Evolutionary conservation across 2,888 invertebrate genomes (phyloP).

Genomic region (Ectobius pallidus): DNA sequence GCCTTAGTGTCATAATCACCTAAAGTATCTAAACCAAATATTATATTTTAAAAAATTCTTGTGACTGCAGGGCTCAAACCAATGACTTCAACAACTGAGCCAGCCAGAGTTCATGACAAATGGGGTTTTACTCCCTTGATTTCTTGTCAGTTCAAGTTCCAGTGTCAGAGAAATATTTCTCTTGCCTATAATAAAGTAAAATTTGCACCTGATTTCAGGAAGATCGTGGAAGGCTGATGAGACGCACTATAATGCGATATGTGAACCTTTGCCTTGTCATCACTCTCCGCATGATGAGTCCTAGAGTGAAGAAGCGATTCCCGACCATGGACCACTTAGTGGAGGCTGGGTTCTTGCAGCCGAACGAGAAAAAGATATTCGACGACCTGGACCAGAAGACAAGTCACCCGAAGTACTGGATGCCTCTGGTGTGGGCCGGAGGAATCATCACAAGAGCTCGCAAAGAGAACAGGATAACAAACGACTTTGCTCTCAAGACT

Average conservation of each 20-base stretch:
- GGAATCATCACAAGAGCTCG: constrained; percentile 48
- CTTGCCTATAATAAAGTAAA: too few species aligned
- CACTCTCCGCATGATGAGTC: constrained; percentile 50
- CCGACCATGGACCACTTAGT: constrained; percentile 52
- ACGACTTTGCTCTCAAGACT: constrained; percentile 55
- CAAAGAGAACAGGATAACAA: constrained; percentile 49
- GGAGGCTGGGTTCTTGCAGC: constrained; percentile 51
- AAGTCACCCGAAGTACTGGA: constrained; percentile 51
- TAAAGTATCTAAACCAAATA: too few species aligned
- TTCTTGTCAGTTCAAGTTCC: too few species aligned
- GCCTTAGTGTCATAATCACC: too few species aligned
- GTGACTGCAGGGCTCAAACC: too few species aligned
- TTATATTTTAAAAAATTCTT: too few species aligned
- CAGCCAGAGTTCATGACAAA: too few species aligned
- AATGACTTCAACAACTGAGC: too few species aligned
- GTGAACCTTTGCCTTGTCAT: constrained; percentile 51
- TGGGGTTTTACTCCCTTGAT: too few species aligned
- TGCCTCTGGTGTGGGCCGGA: constrained; percentile 53
- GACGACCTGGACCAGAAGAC: constrained; percentile 45
- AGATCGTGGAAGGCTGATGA: constrained; percentile 50
- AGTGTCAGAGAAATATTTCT: too few species aligned
- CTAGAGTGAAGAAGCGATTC: constrained; percentile 51
- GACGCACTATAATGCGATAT: constrained; percentile 53
- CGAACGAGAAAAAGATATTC: constrained; percentile 51
- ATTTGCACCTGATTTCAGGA: too few species aligned